Conservation (phyloP, 1,140 invertebrate genomes). For the Meloidogyne chitwoodi region DNA sequence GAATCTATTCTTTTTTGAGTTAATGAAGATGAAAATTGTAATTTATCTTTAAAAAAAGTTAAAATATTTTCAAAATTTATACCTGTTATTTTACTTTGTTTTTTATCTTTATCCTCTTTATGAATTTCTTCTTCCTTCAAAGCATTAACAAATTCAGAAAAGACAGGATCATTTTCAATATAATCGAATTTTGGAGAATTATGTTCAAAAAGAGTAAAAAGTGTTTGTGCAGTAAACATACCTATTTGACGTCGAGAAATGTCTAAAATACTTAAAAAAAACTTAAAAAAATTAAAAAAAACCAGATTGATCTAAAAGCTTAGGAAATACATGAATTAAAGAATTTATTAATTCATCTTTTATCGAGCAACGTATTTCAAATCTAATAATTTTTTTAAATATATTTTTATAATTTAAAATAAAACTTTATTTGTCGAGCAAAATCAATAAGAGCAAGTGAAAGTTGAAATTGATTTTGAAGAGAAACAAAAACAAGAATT, state of each 20-base stretch:
- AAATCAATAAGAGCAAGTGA: constrained; percentile 8
- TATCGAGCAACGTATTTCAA: neutral
- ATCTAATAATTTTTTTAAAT: neutral
- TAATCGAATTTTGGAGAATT: constrained; percentile 6
- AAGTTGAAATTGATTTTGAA: constrained; percentile 1
- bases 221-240: constrained; percentile 2
- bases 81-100: neutral
- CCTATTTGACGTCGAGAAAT: constrained; percentile 17
- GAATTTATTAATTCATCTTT: constrained; percentile 4
- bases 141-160: constrained; percentile 2
- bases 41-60: neutral
- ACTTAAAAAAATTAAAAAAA: neutral
- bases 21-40: neutral
- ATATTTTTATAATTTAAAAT: neutral
- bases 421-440: constrained; percentile 5
- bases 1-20: neutral
- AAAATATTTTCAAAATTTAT: neutral
- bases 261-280: neutral
- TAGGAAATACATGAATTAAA: constrained; percentile 8
- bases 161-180: neutral
- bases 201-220: constrained; percentile 8
- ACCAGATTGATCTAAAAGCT: constrained; percentile 2
- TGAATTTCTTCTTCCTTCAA: neutral
- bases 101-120: neutral
- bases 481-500: neutral